Evolutionary conservation across 37 sponge, comb jelly and placozoan genomes (phyloP).

Genomic region (Beroe forskalii): DNA sequence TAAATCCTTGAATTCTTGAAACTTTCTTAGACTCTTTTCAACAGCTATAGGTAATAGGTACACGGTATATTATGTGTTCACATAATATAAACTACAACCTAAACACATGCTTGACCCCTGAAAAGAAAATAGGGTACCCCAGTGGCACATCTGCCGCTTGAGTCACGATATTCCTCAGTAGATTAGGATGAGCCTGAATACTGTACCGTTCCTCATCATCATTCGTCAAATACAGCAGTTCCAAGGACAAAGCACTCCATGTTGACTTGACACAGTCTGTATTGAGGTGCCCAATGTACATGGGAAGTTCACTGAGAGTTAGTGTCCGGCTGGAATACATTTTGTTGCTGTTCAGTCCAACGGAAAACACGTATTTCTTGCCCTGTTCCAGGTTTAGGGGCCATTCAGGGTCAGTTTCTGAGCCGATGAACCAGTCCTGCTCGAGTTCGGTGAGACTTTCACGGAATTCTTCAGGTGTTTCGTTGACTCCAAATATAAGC

Average conservation of each 20-base stretch:
- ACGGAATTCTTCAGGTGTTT: slow-evolving; percentile 64
- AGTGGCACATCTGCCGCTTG: slow-evolving; percentile 81
- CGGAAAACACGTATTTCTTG: slow-evolving; percentile 73
- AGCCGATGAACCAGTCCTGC: slow-evolving; percentile 72
- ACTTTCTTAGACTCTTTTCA: too few species aligned
- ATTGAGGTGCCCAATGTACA: slow-evolving; percentile 76
- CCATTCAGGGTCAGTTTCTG: slow-evolving; percentile 72
- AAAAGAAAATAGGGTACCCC: slow-evolving; percentile 78
- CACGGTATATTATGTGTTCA: too few species aligned
- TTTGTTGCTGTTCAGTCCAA: slow-evolving; percentile 68
- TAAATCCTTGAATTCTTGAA: too few species aligned
- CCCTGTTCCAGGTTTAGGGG: slow-evolving; percentile 51
- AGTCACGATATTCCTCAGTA: slow-evolving; percentile 79
- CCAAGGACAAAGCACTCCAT: slow-evolving; percentile 79
- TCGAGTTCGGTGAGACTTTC: slow-evolving; percentile 71
- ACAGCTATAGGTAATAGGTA: too few species aligned
- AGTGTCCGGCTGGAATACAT: slow-evolving; percentile 77
- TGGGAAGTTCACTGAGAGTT: slow-evolving; percentile 70
- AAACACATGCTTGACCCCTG: slow-evolving; percentile 43
- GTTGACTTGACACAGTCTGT: slow-evolving; percentile 68
- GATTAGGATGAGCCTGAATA: slow-evolving; percentile 80
- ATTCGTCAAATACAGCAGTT: slow-evolving; percentile 83
- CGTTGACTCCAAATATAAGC: slow-evolving; percentile 73
- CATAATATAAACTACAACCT: not conserved
- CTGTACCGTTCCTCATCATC: slow-evolving; percentile 95